Evolutionary conservation across 92 coral and sea anemone genomes (phyloP).

Genomic region (Palythoa caribaeorum): DNA sequence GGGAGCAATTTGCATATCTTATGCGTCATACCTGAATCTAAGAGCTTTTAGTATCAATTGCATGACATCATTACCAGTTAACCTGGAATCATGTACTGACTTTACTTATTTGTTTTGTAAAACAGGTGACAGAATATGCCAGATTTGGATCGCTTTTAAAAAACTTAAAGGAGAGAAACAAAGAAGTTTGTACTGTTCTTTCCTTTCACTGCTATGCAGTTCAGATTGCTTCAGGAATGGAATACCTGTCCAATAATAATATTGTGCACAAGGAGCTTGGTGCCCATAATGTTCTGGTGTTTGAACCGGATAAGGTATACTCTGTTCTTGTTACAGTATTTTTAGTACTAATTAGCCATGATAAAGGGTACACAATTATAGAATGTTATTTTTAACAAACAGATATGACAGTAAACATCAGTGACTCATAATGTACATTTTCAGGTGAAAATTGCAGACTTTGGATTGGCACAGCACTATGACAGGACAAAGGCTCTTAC

Average conservation of each 20-base stretch:
- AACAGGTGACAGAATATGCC: slow-evolving; percentile 40
- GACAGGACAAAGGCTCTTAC: background rate
- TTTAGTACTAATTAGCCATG: background rate
- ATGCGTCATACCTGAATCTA: too few relatives aligned
- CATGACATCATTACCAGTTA: too few relatives aligned
- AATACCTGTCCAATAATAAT: background rate
- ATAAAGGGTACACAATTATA: background rate
- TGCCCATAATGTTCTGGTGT: slow-evolving; percentile 20
- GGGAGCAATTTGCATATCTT: background rate
- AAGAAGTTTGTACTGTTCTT: slow-evolving; percentile 21
- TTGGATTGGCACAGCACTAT: slow-evolving; percentile 12
- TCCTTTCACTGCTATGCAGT: slow-evolving; percentile 20
- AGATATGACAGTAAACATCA: too few relatives aligned
- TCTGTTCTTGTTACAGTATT: background rate
- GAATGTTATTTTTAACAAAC: too few relatives aligned
- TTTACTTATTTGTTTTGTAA: background rate
- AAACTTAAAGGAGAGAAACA: slow-evolving; percentile 1
- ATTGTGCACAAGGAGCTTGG: slow-evolving; percentile 22
- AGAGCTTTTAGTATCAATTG: too few relatives aligned
- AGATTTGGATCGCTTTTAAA: slow-evolving; percentile 11
- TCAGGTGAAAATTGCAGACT: slow-evolving; percentile 35
- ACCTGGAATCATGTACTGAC: too few relatives aligned
- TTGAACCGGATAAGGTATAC: slow-evolving; percentile 13
- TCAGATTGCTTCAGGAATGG: slow-evolving; percentile 46
- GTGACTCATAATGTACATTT: background rate